Percentiles rank a stretch among this genome's conserved stretches.
phyloP scores from a whole-genome alignment of 2,113 vertebrate species.

The Notechis scutatus region DNA sequence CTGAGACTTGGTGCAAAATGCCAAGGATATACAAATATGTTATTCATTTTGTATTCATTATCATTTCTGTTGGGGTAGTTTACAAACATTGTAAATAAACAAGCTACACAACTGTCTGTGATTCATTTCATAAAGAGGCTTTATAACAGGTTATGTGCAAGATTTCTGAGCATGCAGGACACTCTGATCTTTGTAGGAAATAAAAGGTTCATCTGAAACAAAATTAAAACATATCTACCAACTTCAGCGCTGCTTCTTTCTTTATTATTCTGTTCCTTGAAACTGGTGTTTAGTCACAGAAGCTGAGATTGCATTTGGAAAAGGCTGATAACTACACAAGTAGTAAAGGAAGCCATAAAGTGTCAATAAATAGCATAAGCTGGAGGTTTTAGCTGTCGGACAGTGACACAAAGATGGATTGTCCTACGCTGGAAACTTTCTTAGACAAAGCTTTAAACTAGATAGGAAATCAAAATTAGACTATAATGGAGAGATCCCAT shows the following conservation, averaged over 20 bases:
- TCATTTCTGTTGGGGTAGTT: not conserved
- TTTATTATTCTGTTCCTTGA: slow-evolving; percentile 59
- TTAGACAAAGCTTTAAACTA: slow-evolving; percentile 71
- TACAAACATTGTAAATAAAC: slow-evolving; percentile 8
- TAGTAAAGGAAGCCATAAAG: slow-evolving; percentile 70
- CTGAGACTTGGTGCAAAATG: slow-evolving; percentile 42
- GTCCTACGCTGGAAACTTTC: slow-evolving; percentile 64
- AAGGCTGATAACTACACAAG: slow-evolving; percentile 71
- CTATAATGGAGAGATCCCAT: slow-evolving; percentile 71
- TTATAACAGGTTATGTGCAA: slow-evolving; percentile 4
- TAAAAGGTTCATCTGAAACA: slow-evolving; percentile 58
- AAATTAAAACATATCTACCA: slow-evolving; percentile 60
- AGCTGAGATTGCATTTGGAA: slow-evolving; percentile 73
- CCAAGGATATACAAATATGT: not conserved
- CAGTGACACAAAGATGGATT: slow-evolving; percentile 75
- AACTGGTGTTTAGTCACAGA: slow-evolving; percentile 68
- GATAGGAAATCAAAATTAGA: slow-evolving; percentile 72
- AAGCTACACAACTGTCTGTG: slow-evolving; percentile 55
- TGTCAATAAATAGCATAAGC: slow-evolving; percentile 75
- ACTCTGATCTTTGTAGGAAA: slow-evolving; percentile 50
- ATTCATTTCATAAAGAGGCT: slow-evolving; percentile 44
- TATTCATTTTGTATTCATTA: slow-evolving; percentile 27
- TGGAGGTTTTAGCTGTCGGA: slow-evolving; percentile 67
- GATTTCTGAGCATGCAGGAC: slow-evolving; percentile 43
- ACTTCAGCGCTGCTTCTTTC: slow-evolving; percentile 50